Conservation (phyloP, 2,797 vertebrate genomes). For the Coendou prehensilis region DNA sequence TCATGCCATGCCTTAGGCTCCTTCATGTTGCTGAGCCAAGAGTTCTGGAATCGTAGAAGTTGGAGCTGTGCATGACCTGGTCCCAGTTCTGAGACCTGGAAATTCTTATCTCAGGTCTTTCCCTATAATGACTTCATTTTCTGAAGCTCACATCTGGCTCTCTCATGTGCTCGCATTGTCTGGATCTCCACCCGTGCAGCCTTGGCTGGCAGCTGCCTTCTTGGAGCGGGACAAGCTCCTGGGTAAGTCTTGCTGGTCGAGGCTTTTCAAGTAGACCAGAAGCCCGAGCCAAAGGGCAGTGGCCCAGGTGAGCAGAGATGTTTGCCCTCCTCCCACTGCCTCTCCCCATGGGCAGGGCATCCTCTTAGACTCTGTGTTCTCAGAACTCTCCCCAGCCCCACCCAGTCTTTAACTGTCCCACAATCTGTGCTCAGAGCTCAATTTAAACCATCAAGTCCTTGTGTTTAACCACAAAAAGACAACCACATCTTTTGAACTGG, state of each 20-base stretch:
- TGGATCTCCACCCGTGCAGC: neutral
- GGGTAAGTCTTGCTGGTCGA: neutral
- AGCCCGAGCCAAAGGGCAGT: neutral
- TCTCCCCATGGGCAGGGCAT: conserved; percentile 48
- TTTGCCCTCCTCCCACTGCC: conserved; percentile 64
- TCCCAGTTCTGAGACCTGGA: neutral
- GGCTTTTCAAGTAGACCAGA: neutral
- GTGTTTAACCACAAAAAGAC: conserved; percentile 87
- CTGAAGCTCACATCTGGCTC: neutral
- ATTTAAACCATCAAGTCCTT: conserved; percentile 80
- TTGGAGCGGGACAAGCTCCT: neutral
- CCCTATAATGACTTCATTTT: neutral
- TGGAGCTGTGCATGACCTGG: neutral
- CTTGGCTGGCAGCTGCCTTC: accelerated
- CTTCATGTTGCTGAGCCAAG: no score
- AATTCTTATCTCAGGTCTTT: neutral
- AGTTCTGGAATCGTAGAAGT: neutral
- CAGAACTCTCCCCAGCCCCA: conserved; percentile 57
- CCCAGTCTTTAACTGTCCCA: conserved; percentile 70
- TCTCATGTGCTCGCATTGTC: neutral
- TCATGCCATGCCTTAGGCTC: neutral
- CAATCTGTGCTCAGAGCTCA: conserved; percentile 84
- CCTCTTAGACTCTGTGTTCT: conserved; percentile 84
- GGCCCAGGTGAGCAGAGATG: neutral
- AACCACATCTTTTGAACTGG: conserved; percentile 87